phyloP scores from a whole-genome alignment of 2,113 vertebrate genomes.

The Cebidichthys violaceus region DNA sequence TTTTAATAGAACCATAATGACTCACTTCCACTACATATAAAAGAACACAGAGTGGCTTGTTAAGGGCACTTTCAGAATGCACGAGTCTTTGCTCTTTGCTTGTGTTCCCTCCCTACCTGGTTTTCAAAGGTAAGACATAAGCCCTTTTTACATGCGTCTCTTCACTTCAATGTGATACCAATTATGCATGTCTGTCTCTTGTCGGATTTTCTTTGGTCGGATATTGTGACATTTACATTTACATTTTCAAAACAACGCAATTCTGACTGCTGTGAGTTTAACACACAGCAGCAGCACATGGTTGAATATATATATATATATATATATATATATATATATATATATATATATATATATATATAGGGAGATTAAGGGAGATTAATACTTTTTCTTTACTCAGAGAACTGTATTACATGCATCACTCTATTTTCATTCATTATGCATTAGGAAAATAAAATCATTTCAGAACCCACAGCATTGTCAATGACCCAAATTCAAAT shows the following conservation, averaged over 20 bases:
- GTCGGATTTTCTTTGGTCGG: not conserved
- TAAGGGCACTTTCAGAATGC: not conserved
- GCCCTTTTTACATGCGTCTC: not conserved
- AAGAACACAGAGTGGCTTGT: not conserved
- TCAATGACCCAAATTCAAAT: not conserved
- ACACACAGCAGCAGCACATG: not conserved
- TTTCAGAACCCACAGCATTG: not conserved
- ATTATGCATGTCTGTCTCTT: not conserved
- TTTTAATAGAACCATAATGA: not conserved
- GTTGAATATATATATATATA: slow-evolving; percentile 21
- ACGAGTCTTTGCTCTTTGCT: not conserved
- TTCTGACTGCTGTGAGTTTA: not conserved
- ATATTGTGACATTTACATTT: not conserved
- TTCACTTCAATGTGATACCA: not conserved
- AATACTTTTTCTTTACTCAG: not conserved
- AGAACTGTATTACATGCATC: not conserved
- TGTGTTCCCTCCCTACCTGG: not conserved
- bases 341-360: slow-evolving; percentile 5
- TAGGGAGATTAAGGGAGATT: not conserved
- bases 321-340: slow-evolving; percentile 7
- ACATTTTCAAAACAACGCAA: not conserved
- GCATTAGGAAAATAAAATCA: not conserved
- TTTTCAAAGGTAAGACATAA: not conserved
- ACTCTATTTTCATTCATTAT: not conserved
- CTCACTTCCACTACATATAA: not conserved